A percentile compares a stretch with the other conserved stretches of the same genome.
Conservation (phyloP, 2,888 invertebrate genomes). For the Panorpa germanica region DNA sequence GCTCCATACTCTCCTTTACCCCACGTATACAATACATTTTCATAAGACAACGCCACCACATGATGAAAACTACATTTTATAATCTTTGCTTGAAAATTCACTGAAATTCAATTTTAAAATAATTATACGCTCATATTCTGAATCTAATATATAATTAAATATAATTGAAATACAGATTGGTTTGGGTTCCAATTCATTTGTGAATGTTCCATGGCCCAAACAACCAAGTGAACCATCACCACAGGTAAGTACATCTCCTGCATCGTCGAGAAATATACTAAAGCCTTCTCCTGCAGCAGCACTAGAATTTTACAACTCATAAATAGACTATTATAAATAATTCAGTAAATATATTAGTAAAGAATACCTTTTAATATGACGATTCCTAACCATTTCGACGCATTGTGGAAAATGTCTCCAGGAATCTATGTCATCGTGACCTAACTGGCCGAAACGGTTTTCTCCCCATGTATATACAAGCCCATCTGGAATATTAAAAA, state of each 20-base stretch:
- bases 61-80: conserved; percentile 42
- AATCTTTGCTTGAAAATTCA: conserved; percentile 21
- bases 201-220: conserved; percentile 42
- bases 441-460: conserved; percentile 44
- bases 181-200: conserved; percentile 32
- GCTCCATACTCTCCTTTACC: conserved; percentile 40
- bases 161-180: conserved; percentile 24
- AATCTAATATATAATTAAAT: conserved; percentile 9
- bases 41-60: conserved; percentile 37
- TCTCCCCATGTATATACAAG: conserved; percentile 51
- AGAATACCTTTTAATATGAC: conserved; percentile 31
- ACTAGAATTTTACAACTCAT: conserved; percentile 18
- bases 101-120: conserved; percentile 7
- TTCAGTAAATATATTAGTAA: conserved; percentile 5
- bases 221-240: conserved; percentile 41
- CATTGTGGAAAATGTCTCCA: conserved; percentile 34
- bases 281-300: conserved; percentile 42
- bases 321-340: conserved; percentile 3
- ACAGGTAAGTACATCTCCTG: conserved; percentile 47
- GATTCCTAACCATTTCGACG: conserved; percentile 37
- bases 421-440: conserved; percentile 27
- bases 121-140: conserved; percentile 1
- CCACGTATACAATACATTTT: conserved; percentile 46
- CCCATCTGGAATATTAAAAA: conserved; percentile 28
- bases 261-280: conserved; percentile 44